These are phyloP conservation scores for Pyxicephalus adspersus DNA, from an alignment of 2,113 vertebrate species.

Conservation along the genomic window DNA sequence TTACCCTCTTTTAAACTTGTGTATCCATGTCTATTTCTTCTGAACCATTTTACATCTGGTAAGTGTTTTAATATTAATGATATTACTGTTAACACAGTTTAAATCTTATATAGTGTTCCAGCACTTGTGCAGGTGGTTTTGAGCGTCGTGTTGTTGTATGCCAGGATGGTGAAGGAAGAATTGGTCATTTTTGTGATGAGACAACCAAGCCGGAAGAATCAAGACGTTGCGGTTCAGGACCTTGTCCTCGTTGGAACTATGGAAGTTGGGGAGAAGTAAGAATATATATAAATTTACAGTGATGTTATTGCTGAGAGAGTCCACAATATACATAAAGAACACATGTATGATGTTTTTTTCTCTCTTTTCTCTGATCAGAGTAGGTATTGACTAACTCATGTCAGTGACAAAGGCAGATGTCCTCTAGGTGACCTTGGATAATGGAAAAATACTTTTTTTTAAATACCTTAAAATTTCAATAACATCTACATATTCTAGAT, in stretches of 20 bases:
- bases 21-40: neutral
- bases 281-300: neutral
- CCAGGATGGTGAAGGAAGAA: conserved; percentile 87
- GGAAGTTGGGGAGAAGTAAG: conserved; percentile 95
- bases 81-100: conserved; percentile 29
- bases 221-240: conserved; percentile 86
- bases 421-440: no score
- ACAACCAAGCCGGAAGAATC: conserved; percentile 84
- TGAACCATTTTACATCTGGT: neutral
- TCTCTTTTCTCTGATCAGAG: no score
- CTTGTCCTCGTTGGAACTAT: conserved; percentile 92
- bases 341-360: no score
- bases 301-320: neutral
- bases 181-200: conserved; percentile 79
- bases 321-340: no score
- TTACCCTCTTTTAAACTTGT: no score
- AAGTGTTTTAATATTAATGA: no score
- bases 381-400: no score
- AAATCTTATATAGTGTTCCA: conserved; percentile 83
- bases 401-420: no score
- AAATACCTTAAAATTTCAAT: no score
- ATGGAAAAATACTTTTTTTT: no score
- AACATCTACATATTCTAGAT: no score
- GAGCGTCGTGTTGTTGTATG: conserved; percentile 92
- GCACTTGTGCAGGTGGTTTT: conserved; percentile 88